These are phyloP conservation scores for Hippoglossus stenolepis DNA, from an alignment of 2,113 vertebrate genomes.

Conservation along the genomic window DNA sequence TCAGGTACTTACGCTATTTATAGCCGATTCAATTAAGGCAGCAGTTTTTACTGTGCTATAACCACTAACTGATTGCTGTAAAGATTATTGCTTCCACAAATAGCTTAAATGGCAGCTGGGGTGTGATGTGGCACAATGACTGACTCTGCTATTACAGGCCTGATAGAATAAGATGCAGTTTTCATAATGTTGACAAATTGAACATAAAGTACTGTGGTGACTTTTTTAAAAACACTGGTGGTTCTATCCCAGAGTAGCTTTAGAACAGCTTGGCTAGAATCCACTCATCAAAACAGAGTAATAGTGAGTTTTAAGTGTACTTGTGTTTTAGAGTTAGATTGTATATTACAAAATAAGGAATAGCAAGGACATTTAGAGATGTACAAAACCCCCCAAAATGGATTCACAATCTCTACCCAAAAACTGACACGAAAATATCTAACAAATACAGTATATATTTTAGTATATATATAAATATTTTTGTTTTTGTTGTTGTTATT, in stretches of 20 bases:
- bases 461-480: too few relatives aligned
- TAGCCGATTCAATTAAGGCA: slow-evolving; percentile 42
- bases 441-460: too few relatives aligned
- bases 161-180: background rate
- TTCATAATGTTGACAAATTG: slow-evolving; percentile 5
- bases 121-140: slow-evolving; percentile 9
- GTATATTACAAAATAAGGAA: too few relatives aligned
- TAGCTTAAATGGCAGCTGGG: slow-evolving; percentile 24
- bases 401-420: too few relatives aligned
- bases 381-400: too few relatives aligned
- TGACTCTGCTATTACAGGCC: slow-evolving; percentile 6
- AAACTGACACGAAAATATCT: too few relatives aligned
- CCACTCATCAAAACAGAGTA: too few relatives aligned
- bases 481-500: too few relatives aligned
- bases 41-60: slow-evolving; percentile 21
- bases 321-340: too few relatives aligned
- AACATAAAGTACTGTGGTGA: background rate
- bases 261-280: background rate
- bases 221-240: background rate
- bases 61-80: slow-evolving; percentile 36
- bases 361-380: too few relatives aligned
- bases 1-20: slow-evolving; percentile 70
- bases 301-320: too few relatives aligned
- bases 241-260: background rate
- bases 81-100: slow-evolving; percentile 58